phyloP scores from a whole-genome alignment of 2,888 invertebrate genomes.

The Drosophila emarginata region DNA sequence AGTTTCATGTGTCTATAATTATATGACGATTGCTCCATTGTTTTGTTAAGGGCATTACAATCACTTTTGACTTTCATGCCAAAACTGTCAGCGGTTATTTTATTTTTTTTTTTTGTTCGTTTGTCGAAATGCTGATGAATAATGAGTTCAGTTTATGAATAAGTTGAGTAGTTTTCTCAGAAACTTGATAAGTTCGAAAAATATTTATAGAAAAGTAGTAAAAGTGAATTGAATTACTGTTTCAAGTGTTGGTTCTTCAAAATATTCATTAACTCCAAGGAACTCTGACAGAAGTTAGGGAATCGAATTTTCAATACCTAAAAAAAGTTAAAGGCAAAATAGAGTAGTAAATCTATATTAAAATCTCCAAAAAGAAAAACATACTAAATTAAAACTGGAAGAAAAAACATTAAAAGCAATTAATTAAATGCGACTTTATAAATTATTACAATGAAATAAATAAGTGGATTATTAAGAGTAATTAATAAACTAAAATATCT shows the following conservation, averaged over 20 bases:
- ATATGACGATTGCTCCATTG: conserved; percentile 13
- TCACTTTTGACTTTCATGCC: background rate
- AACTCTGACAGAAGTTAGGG: background rate
- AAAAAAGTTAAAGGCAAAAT: no score
- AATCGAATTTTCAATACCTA: no score
- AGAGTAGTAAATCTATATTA: no score
- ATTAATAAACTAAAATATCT: no score
- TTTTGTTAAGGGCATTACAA: conserved; percentile 10
- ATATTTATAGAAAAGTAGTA: background rate
- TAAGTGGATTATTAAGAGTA: no score
- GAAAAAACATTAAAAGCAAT: no score
- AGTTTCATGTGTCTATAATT: conserved; percentile 18
- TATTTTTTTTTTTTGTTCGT: background rate
- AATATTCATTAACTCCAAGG: background rate
- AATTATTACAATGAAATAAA: no score
- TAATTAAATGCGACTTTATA: no score
- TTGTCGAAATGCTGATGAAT: background rate
- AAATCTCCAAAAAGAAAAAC: no score
- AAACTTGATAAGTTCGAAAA: background rate
- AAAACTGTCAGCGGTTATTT: background rate
- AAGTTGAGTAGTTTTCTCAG: background rate
- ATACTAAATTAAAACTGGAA: no score
- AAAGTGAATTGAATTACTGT: background rate
- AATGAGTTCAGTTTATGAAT: background rate
- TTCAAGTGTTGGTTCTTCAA: background rate